A percentile compares a stretch with the other conserved stretches of the same genome.
Conservation (phyloP, 53 echinoderm and acorn worm genomes). For the Hippasteria phrygiana region DNA sequence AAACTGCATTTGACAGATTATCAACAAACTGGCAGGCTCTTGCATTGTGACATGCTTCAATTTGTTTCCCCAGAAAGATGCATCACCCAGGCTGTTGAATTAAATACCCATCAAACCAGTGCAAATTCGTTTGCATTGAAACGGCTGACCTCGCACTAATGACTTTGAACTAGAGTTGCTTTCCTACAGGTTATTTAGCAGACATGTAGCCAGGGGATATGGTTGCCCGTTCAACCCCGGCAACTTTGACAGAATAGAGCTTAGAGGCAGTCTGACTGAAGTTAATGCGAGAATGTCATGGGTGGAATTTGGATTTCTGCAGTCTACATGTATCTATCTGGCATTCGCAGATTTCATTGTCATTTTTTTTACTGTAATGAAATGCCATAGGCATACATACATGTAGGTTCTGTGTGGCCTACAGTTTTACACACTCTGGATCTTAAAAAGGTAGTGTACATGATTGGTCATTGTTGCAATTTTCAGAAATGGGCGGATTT, state of each 20-base stretch:
- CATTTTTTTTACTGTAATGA: too few species aligned
- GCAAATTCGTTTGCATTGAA: background rate
- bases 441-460: too few species aligned
- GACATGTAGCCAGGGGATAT: conserved; percentile 24
- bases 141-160: background rate
- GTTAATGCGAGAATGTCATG: background rate
- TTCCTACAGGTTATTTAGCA: background rate
- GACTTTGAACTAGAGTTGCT: conserved; percentile 3
- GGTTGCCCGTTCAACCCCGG: conserved; percentile 10
- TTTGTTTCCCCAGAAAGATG: background rate
- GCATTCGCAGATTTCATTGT: background rate
- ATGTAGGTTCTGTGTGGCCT: too few species aligned
- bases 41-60: background rate
- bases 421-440: too few species aligned
- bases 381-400: too few species aligned
- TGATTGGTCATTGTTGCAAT: too few species aligned
- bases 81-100: background rate
- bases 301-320: background rate
- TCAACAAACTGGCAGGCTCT: background rate
- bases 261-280: background rate
- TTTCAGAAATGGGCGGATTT: too few species aligned
- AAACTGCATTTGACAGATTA: background rate
- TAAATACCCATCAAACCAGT: background rate
- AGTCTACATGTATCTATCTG: background rate
- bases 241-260: background rate